These are phyloP conservation scores for Diabrotica undecimpunctata DNA, from an alignment of 1,140 invertebrate species.

Conservation along the genomic window DNA sequence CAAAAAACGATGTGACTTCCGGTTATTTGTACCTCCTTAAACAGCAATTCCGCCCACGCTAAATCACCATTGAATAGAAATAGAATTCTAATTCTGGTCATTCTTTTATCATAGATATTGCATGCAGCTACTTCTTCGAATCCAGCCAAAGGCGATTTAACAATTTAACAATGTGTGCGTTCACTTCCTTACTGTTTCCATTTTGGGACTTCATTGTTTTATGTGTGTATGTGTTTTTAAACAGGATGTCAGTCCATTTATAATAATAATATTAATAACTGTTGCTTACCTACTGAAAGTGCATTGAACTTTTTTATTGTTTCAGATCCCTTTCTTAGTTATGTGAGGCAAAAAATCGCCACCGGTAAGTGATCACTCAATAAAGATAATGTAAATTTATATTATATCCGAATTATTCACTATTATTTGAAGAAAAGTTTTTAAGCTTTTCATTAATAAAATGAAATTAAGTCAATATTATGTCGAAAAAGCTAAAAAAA, in stretches of 20 bases:
- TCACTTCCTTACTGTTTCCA: slow-evolving; percentile 18
- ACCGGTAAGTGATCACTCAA: slow-evolving; percentile 14
- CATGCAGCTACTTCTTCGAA: not conserved
- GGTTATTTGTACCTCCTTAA: not conserved
- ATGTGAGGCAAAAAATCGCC: slow-evolving; percentile 17
- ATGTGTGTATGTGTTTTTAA: slow-evolving; percentile 15
- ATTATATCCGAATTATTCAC: no score
- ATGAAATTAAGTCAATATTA: no score
- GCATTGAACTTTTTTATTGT: slow-evolving; percentile 17
- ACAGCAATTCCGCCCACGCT: not conserved
- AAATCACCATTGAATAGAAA: not conserved
- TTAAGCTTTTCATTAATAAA: no score
- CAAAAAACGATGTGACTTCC: not conserved
- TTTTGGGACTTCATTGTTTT: slow-evolving; percentile 20
- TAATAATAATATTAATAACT: slow-evolving; percentile 16
- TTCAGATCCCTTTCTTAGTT: slow-evolving; percentile 12
- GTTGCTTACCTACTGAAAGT: slow-evolving; percentile 11
- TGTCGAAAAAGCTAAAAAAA: no score
- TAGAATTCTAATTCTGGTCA: slow-evolving; percentile 2
- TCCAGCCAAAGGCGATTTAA: slow-evolving; percentile 10
- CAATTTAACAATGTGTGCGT: slow-evolving; percentile 8
- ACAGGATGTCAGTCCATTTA: slow-evolving; percentile 19
- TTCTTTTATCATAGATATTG: not conserved
- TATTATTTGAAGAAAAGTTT: no score
- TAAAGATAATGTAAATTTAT: no score